Percentiles rank a stretch among this genome's conserved stretches.
Conservation (phyloP, 92 coral and sea anemone species). For the Siderastrea siderea region DNA sequence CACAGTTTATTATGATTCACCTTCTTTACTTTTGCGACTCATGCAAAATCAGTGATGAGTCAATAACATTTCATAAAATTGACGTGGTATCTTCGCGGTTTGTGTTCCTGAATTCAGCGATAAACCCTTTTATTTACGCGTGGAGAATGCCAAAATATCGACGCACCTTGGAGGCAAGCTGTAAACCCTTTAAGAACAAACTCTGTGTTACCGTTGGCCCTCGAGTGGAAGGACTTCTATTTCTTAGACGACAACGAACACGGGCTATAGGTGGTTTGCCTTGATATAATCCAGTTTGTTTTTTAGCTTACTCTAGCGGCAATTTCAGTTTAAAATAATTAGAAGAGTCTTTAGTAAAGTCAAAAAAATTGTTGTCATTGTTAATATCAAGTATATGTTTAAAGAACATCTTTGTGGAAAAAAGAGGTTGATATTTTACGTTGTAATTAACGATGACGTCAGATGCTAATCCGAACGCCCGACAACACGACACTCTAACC, state of each 20-base stretch:
- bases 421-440: no score
- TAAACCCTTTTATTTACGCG: slow-evolving; percentile 52
- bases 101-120: slow-evolving; percentile 49
- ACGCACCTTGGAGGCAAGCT: slow-evolving; percentile 29
- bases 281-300: no score
- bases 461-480: no score
- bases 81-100: slow-evolving; percentile 31
- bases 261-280: not conserved
- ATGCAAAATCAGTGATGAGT: slow-evolving; percentile 28
- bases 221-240: not conserved
- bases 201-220: not conserved
- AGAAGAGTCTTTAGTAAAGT: no score
- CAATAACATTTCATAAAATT: slow-evolving; percentile 20
- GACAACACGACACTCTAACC: no score
- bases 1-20: slow-evolving; percentile 39
- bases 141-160: slow-evolving; percentile 53
- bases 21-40: slow-evolving; percentile 11
- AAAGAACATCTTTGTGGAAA: no score
- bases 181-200: slow-evolving; percentile 20
- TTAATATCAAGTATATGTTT: no score
- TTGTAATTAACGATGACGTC: no score
- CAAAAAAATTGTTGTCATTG: no score
- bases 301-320: no score
- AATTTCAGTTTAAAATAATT: no score
- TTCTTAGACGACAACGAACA: not conserved